Evolutionary conservation across 1,140 invertebrate genomes (phyloP), one percentile per base, ranked within the genome.

Genomic region (Drosophila elegans): DNA sequence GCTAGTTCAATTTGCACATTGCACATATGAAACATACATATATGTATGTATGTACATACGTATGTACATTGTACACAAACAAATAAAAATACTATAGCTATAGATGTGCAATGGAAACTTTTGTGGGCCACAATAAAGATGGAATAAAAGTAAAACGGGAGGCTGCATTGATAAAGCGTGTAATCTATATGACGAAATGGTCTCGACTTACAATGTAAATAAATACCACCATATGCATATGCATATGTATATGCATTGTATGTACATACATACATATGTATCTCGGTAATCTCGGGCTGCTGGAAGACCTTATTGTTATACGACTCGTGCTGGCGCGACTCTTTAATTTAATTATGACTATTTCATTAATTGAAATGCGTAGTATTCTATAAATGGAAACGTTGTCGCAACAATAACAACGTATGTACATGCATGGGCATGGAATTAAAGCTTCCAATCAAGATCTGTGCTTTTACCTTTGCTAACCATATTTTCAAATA

Each of bases 321-420:
- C 72, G 73, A 75, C 61, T 57, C 73, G 59, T 76, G 73, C 71
- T 11, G 63, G 16, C 45, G 16, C 45, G 49, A 68, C 41, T 39
- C 36, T 66, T 86, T 88, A 86, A 86, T 86, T 86, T 88, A 86
- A 86, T 86, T 86, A 86, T 82, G 79, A 88, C 75, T 64, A 67
- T 80, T 88, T 86, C 79, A 83, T 89, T 86, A 86, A 86, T 86
- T 79, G 63, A 86, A 88, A 69, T 89, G 78, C 82, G 74, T 75
- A 75, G 69, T 69, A 72, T 54, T 45, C 67, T 67, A 69, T 76
- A 75, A 71, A 68, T 62, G 79, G 52, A 49, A 56, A 45, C 44
- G n/a, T 68, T 59, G 46, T 55, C 55, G 11, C 63, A 27, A 9
- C 27, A 32, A n/a, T 16, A 41, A 41, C 21, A 34, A 64, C 38